These are phyloP conservation scores for Anthophora plumipes DNA, from an alignment of 2,888 invertebrate genomes.

Conservation along the genomic window DNA sequence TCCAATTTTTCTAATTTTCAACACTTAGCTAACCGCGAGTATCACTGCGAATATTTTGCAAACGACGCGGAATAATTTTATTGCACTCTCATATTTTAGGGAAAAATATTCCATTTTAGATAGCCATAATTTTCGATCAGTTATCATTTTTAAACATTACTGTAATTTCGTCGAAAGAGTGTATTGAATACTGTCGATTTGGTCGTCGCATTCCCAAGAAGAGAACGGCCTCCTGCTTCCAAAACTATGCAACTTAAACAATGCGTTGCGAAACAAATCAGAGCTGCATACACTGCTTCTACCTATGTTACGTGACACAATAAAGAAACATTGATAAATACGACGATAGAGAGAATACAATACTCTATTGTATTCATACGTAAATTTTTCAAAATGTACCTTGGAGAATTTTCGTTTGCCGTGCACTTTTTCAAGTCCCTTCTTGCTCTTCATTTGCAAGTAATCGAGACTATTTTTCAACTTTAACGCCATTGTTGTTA, in stretches of 20 bases:
- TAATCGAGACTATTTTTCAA: constrained; percentile 6
- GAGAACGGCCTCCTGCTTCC: constrained; percentile 71
- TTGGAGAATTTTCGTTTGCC: neutral
- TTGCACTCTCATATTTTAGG: too few species aligned
- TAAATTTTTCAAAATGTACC: constrained; percentile 11
- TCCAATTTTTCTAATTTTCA: too few species aligned
- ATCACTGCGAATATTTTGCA: too few species aligned
- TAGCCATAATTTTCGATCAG: too few species aligned
- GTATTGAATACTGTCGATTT: constrained; percentile 73
- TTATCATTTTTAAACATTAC: constrained; percentile 67
- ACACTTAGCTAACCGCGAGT: too few species aligned
- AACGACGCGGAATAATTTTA: too few species aligned
- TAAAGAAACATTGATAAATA: neutral
- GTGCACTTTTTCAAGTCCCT: neutral
- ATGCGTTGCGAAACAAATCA: constrained; percentile 74
- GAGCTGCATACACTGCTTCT: constrained; percentile 67
- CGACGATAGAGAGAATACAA: neutral
- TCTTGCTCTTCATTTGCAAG: neutral
- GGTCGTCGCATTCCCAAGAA: constrained; percentile 65
- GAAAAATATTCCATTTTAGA: too few species aligned
- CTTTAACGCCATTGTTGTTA: constrained; percentile 38
- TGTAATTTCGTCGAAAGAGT: constrained; percentile 74
- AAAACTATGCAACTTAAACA: constrained; percentile 74
- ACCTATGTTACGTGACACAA: constrained; percentile 54
- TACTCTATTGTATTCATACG: neutral